Evolutionary conservation across 2,113 vertebrate genomes (phyloP).

Genomic region (Telmatochromis sp.): DNA sequence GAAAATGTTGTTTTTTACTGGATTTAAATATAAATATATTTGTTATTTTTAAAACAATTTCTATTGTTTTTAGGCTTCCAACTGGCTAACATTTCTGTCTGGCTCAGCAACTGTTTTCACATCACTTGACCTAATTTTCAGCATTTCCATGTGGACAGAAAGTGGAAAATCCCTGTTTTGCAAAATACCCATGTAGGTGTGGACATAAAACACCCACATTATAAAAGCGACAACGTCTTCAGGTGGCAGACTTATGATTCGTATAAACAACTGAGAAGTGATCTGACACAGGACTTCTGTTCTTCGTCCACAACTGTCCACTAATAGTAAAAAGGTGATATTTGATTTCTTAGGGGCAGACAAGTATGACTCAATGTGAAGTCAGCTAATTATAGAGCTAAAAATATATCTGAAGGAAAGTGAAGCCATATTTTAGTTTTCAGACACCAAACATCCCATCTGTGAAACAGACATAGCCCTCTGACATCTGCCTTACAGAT

Average conservation of each 20-base stretch:
- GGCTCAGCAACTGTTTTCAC: not conserved
- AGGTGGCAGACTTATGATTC: not conserved
- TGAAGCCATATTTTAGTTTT: slow-evolving; percentile 37
- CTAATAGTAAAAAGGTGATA: not conserved
- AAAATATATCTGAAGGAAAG: slow-evolving; percentile 47
- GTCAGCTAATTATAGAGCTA: slow-evolving; percentile 19
- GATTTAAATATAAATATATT: not conserved
- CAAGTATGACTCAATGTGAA: slow-evolving; percentile 44
- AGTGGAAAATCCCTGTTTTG: not conserved
- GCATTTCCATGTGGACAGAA: not conserved
- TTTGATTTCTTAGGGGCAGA: not conserved
- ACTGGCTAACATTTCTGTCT: not conserved
- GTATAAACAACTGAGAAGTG: not conserved
- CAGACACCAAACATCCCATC: slow-evolving; percentile 26
- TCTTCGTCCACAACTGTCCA: slow-evolving; percentile 10
- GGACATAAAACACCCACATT: not conserved
- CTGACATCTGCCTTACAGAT: slow-evolving; percentile 61
- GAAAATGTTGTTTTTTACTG: not conserved
- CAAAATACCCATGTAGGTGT: not conserved
- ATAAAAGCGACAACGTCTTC: not conserved
- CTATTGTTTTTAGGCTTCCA: not conserved
- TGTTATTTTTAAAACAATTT: not conserved
- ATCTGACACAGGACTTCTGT: not conserved
- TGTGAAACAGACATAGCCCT: slow-evolving; percentile 38
- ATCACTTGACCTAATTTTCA: not conserved